Evolutionary conservation across 2,113 vertebrate genomes (phyloP), one percentile per base, ranked within the genome.

Genomic region (Malurus melanocephalus): DNA sequence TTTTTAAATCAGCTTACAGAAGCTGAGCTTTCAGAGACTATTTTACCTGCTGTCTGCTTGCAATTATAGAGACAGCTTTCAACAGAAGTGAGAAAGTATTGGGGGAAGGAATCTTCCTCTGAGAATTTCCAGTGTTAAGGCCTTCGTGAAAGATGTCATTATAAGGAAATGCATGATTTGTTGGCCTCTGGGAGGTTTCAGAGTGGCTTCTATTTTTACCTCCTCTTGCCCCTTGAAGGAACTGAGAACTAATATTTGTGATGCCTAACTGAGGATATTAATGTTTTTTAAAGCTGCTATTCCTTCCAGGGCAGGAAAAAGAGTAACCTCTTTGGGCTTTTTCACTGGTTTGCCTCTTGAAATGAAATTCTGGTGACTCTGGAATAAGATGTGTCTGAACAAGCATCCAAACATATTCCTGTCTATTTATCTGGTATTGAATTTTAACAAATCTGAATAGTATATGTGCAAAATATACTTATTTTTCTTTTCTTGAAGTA

Each of bases 131-230:
- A 81, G 62, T 91, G 80, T 84, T 94, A 89, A 93, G 87, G 71
- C 43, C 71, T 87, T 95, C 75, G 51, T 87, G 89, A 92, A 95
- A 92, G 74, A 93, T 94, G 81, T 73, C 89, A 90, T 93, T 94
- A 90, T 93, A 94, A 72, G 90, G 85, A 92, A 94, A 94, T 81
- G 73, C 94, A 92, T 89, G 57, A 88, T 92, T 93, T 81, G 85
- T 92, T 89, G 69, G 49, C 40, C 65, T 62, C 85, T 67, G 51
- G n/a, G 56, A 60, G 52, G 85, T 92, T 89, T 95, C 77, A 87
- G 46, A 96, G 90, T 91, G 51, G 55, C 86, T 97, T 96, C 92
- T 93, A 92, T 92, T 95, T 96, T 92, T 81, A 87, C 61, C 42
- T 94, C 59, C 89, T 83, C 42, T 87, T 92, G 89, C 84, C 74